Percentiles rank a stretch among this genome's conserved stretches.
Conservation (phyloP, 1,140 invertebrate genomes). For the Drosophila sechellia region DNA sequence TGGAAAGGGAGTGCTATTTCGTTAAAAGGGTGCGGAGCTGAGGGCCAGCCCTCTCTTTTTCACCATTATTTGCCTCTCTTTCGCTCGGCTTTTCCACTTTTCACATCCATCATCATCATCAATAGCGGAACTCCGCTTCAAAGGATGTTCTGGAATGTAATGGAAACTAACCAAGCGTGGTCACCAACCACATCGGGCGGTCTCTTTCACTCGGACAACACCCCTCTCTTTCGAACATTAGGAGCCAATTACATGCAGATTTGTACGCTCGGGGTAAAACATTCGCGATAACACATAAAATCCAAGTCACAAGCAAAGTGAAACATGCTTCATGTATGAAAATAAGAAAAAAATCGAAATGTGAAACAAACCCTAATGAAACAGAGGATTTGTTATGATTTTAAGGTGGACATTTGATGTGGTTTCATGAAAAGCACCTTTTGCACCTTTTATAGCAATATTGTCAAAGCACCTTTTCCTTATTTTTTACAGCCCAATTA, state of each 20-base stretch:
- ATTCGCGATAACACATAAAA: slow-evolving; percentile 12
- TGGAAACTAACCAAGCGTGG: slow-evolving; percentile 22
- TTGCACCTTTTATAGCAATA: not conserved
- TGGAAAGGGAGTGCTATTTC: slow-evolving; percentile 9
- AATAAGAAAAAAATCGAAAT: not conserved
- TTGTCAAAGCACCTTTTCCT: not conserved
- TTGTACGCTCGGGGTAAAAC: not conserved
- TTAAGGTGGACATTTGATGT: not conserved
- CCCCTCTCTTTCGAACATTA: not conserved
- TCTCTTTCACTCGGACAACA: not conserved
- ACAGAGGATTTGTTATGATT: not conserved
- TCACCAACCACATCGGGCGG: not conserved
- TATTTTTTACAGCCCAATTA: slow-evolving; percentile 3
- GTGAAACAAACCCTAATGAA: not conserved
- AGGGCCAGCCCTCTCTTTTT: slow-evolving; percentile 1
- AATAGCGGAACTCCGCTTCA: slow-evolving; percentile 28
- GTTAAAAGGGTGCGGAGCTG: slow-evolving; percentile 4
- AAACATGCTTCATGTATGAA: no score
- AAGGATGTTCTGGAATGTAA: slow-evolving; percentile 16
- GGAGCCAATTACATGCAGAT: slow-evolving; percentile 23
- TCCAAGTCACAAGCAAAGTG: not conserved
- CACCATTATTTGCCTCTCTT: not conserved
- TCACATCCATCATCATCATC: slow-evolving; percentile 10
- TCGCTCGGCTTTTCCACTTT: slow-evolving; percentile 5
- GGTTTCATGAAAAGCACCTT: not conserved